Evolutionary conservation across 1,140 invertebrate genomes (phyloP).

Genomic region (Parapsyche elsis): DNA sequence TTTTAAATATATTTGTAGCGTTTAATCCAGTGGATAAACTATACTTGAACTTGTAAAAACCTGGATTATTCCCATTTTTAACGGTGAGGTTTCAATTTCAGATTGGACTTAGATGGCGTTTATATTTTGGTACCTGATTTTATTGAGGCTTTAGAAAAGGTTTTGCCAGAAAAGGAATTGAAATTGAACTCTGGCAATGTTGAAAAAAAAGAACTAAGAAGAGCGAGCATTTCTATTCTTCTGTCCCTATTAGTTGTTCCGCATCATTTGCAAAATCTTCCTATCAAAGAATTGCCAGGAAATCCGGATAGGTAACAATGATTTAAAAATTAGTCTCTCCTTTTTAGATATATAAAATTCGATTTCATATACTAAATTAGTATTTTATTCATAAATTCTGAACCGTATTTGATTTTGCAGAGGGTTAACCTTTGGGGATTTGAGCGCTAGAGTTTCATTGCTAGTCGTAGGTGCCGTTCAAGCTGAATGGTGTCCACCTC

Average conservation of each 20-base stretch:
- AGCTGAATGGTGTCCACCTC: slow-evolving; percentile 60
- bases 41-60: neutral
- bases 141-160: slow-evolving; percentile 88
- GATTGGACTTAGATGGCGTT: slow-evolving; percentile 93
- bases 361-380: neutral
- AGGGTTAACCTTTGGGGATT: slow-evolving; percentile 62
- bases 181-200: slow-evolving; percentile 73
- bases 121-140: slow-evolving; percentile 90
- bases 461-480: slow-evolving; percentile 64
- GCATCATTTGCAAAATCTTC: slow-evolving; percentile 87
- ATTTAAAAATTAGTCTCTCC: too few species aligned
- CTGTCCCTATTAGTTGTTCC: slow-evolving; percentile 91
- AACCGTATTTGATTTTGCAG: slow-evolving; percentile 33
- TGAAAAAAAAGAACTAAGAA: slow-evolving; percentile 83
- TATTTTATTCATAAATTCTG: neutral
- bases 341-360: slow-evolving; percentile 9
- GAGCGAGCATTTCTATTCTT: slow-evolving; percentile 90
- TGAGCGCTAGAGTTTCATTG: slow-evolving; percentile 60
- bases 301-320: slow-evolving; percentile 51
- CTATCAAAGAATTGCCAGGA: slow-evolving; percentile 78
- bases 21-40: slow-evolving; percentile 6
- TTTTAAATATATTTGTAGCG: neutral
- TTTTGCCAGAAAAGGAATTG: slow-evolving; percentile 82
- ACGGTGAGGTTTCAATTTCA: slow-evolving; percentile 68
- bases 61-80: slow-evolving; percentile 27